These are phyloP conservation scores for Halictus rubicundus DNA, from an alignment of 1,140 invertebrate genomes.

Conservation along the genomic window DNA sequence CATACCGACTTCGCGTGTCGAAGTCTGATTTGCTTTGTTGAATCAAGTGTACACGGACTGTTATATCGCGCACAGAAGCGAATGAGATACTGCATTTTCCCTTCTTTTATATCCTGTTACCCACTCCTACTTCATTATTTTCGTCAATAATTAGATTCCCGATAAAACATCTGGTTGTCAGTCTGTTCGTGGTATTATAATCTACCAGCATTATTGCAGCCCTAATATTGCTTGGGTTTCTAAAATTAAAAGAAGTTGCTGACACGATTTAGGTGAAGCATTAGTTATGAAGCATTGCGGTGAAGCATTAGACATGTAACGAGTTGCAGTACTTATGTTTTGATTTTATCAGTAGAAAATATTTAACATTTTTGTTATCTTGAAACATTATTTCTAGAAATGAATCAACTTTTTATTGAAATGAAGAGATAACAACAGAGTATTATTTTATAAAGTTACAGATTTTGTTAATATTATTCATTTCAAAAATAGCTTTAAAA, in stretches of 20 bases:
- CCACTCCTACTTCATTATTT: slow-evolving; percentile 52
- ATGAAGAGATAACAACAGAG: too few relatives aligned
- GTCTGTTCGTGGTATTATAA: slow-evolving; percentile 4
- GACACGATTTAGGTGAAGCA: background rate
- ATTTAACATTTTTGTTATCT: too few relatives aligned
- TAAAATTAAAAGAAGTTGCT: background rate
- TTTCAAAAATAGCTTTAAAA: too few relatives aligned
- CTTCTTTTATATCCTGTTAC: slow-evolving; percentile 49
- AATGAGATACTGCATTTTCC: slow-evolving; percentile 61
- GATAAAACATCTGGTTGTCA: slow-evolving; percentile 47
- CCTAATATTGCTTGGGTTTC: background rate
- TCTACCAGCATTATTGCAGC: background rate
- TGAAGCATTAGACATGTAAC: too few relatives aligned
- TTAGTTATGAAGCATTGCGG: too few relatives aligned
- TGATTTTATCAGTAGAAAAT: too few relatives aligned
- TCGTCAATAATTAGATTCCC: slow-evolving; percentile 56
- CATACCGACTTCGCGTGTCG: slow-evolving; percentile 78
- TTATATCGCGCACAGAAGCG: slow-evolving; percentile 51
- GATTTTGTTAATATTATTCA: too few relatives aligned
- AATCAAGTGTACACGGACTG: slow-evolving; percentile 75
- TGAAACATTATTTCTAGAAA: too few relatives aligned
- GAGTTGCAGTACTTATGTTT: too few relatives aligned
- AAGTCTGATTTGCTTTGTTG: slow-evolving; percentile 80
- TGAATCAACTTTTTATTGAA: too few relatives aligned
- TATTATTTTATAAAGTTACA: too few relatives aligned